These are phyloP conservation scores for Brachyhypopomus gauderio DNA, from an alignment of 2,113 vertebrate genomes.

Conservation along the genomic window DNA sequence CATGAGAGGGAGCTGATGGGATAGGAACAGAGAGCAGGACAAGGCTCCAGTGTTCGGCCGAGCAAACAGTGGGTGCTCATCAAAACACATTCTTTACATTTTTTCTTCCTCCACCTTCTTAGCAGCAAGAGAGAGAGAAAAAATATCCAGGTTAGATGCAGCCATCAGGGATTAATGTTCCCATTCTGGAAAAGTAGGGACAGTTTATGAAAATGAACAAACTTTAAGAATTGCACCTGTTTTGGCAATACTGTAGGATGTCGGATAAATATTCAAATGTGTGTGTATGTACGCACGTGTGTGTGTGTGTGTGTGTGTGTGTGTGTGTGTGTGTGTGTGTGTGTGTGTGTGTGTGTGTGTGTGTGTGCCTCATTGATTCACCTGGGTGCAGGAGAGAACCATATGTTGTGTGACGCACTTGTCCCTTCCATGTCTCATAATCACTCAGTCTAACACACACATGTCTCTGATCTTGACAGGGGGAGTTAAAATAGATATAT, in stretches of 20 bases:
- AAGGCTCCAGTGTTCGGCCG: background rate
- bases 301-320: constrained; percentile 24
- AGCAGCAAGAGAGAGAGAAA: background rate
- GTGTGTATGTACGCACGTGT: constrained; percentile 16
- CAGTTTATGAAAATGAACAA: background rate
- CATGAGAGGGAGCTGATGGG: background rate
- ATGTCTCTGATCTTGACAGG: background rate
- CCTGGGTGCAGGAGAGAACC: constrained; percentile 17
- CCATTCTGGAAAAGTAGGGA: background rate
- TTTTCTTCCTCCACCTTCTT: background rate
- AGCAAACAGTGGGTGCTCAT: too few species aligned
- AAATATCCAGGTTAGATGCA: background rate
- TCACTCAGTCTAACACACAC: constrained; percentile 27
- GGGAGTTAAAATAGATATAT: background rate
- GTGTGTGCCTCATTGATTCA: constrained; percentile 30
- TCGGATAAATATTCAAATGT: background rate
- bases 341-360: constrained; percentile 20
- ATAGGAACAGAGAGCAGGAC: too few species aligned
- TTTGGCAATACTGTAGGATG: too few species aligned
- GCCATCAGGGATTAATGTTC: background rate
- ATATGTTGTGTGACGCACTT: constrained; percentile 34
- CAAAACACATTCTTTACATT: background rate
- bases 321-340: background rate
- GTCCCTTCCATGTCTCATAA: background rate
- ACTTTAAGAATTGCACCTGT: too few species aligned